phyloP scores from a whole-genome alignment of 2,888 invertebrate species.

The Tetragnatha montana region DNA sequence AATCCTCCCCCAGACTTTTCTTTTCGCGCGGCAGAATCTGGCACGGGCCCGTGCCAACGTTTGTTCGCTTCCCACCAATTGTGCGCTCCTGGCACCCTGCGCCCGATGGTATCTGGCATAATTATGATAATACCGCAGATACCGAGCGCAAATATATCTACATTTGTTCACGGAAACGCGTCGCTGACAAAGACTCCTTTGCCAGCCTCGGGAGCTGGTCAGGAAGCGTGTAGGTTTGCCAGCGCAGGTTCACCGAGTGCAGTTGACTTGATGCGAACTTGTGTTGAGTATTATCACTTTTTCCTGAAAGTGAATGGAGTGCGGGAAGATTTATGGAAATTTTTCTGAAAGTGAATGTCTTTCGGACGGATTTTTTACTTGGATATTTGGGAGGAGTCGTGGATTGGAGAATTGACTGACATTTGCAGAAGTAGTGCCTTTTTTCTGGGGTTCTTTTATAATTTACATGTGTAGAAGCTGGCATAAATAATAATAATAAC shows the following conservation, averaged over 20 bases:
- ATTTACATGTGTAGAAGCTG: no score
- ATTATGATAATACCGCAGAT: constrained; percentile 61
- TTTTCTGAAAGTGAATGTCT: no score
- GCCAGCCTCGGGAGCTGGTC: constrained; percentile 31
- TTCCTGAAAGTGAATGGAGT: no score
- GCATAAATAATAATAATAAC: no score
- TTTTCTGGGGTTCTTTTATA: no score
- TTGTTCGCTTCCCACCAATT: constrained; percentile 36
- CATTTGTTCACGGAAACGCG: constrained; percentile 59
- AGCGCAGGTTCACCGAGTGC: neutral
- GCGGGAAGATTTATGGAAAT: no score
- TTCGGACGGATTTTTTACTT: no score
- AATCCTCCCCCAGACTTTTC: neutral
- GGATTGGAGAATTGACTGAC: no score
- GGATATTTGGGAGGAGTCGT: no score
- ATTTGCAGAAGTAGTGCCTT: no score
- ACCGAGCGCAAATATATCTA: constrained; percentile 60
- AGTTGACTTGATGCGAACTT: no score
- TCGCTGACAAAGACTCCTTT: constrained; percentile 52
- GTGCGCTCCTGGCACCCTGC: constrained; percentile 50
- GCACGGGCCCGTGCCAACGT: constrained; percentile 46
- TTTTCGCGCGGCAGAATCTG: constrained; percentile 22
- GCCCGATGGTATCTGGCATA: constrained; percentile 56
- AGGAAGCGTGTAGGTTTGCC: constrained; percentile 36
- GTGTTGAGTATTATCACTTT: no score